Percentiles rank a stretch among this genome's conserved stretches.
phyloP scores from a whole-genome alignment of 2,797 vertebrate species.

The Neoniphon sammara region DNA sequence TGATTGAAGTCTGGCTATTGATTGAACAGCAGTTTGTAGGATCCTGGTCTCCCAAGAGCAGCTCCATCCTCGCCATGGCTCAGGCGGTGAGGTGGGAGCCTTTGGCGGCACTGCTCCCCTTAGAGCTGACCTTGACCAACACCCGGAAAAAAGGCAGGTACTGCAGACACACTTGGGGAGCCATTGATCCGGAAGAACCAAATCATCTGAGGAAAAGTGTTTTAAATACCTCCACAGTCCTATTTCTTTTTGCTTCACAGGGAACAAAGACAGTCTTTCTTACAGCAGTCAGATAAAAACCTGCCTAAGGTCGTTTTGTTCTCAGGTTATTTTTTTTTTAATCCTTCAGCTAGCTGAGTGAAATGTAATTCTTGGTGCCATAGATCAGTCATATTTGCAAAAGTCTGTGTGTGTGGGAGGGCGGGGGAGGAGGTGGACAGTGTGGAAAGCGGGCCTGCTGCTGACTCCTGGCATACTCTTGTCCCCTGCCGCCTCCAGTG shows the following conservation, averaged over 20 bases:
- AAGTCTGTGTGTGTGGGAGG: constrained; percentile 16
- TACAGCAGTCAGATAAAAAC: too few relatives aligned
- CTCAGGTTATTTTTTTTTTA: not conserved
- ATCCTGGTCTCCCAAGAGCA: constrained; percentile 19
- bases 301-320: constrained; percentile 5
- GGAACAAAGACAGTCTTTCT: not conserved
- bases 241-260: constrained; percentile 19
- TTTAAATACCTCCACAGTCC: not conserved
- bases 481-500: constrained; percentile 43
- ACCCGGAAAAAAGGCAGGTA: constrained; percentile 12
- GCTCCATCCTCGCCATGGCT: constrained; percentile 24
- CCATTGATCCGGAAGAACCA: constrained; percentile 10
- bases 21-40: constrained; percentile 34
- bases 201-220: constrained; percentile 21
- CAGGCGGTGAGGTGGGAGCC: constrained; percentile 31
- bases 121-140: constrained; percentile 39
- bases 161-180: constrained; percentile 1
- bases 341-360: constrained; percentile 1
- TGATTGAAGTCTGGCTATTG: constrained; percentile 48
- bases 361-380: constrained; percentile 32
- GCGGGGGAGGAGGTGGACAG: constrained; percentile 2
- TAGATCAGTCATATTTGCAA: constrained; percentile 27
- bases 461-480: constrained; percentile 46
- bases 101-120: constrained; percentile 19
- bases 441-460: constrained; percentile 18